Percentiles rank a stretch among this genome's conserved stretches.
phyloP scores from a whole-genome alignment of 1,140 invertebrate species.

The Drosophila tsacasi region DNA sequence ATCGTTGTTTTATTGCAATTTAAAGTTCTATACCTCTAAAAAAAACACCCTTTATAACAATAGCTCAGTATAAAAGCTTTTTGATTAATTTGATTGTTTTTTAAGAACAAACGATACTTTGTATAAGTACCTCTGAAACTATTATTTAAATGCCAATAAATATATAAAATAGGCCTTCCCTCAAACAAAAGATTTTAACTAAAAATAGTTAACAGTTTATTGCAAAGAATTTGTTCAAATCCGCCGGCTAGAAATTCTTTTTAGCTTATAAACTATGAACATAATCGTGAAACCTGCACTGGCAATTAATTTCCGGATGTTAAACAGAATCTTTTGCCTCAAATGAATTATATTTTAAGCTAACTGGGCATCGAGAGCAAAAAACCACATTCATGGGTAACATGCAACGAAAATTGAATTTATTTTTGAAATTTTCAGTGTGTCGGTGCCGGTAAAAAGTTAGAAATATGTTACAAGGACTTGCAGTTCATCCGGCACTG shows the following conservation, averaged over 20 bases:
- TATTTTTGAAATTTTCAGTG: conserved; percentile 23
- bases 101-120: no score
- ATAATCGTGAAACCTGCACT: not conserved
- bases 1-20: no score
- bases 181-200: not conserved
- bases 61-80: no score
- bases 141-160: no score
- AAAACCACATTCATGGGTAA: not conserved
- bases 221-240: not conserved
- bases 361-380: not conserved
- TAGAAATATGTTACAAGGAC: conserved; percentile 11
- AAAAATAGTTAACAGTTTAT: not conserved
- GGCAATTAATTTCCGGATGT: not conserved
- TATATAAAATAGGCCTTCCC: no score
- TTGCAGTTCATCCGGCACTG: conserved; percentile 10
- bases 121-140: no score
- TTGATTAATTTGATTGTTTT: no score
- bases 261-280: not conserved
- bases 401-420: conserved; percentile 25
- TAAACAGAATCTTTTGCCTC: not conserved
- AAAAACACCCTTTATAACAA: no score
- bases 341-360: not conserved
- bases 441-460: conserved; percentile 4
- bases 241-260: not conserved
- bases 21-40: no score